Conservation (phyloP, 2,888 invertebrate genomes). For the Diadegma fenestrale region DNA sequence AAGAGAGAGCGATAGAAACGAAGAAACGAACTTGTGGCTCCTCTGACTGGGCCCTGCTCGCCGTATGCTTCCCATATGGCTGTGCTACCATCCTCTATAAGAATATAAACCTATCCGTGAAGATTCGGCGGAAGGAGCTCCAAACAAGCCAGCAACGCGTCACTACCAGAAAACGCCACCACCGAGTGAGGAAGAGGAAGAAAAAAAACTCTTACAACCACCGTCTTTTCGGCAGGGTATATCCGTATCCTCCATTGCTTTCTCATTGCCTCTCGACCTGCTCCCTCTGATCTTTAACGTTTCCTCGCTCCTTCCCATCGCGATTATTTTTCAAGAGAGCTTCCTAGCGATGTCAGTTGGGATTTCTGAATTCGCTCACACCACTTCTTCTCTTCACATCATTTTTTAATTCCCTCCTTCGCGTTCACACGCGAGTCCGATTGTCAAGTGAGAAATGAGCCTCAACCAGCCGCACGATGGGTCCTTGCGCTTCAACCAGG, state of each 20-base stretch:
- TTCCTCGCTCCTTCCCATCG: constrained; percentile 56
- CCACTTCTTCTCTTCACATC: constrained; percentile 25
- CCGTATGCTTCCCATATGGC: constrained; percentile 85
- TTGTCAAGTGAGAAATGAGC: constrained; percentile 24
- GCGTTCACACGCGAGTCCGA: constrained; percentile 24
- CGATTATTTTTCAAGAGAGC: constrained; percentile 52
- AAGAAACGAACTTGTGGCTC: constrained; percentile 61
- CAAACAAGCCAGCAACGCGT: constrained; percentile 48
- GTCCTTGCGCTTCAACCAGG: constrained; percentile 51
- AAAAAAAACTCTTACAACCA: constrained; percentile 33
- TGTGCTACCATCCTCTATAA: constrained; percentile 74
- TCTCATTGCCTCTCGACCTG: constrained; percentile 58
- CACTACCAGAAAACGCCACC: constrained; percentile 45
- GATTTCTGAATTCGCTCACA: constrained; percentile 32
- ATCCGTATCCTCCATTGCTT: constrained; percentile 59
- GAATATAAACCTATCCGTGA: constrained; percentile 66
- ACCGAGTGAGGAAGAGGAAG: constrained; percentile 19
- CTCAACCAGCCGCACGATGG: background rate
- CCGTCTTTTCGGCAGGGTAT: constrained; percentile 42
- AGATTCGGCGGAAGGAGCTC: constrained; percentile 59
- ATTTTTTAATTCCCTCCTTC: constrained; percentile 22
- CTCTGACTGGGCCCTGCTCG: constrained; percentile 79
- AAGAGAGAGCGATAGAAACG: constrained; percentile 42
- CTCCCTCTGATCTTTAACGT: constrained; percentile 57
- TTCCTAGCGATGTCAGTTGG: constrained; percentile 30